Base-by-base conservation (phyloP, 2,113 vertebrate genomes). In the Corythoichthys intestinalis region DNA sequence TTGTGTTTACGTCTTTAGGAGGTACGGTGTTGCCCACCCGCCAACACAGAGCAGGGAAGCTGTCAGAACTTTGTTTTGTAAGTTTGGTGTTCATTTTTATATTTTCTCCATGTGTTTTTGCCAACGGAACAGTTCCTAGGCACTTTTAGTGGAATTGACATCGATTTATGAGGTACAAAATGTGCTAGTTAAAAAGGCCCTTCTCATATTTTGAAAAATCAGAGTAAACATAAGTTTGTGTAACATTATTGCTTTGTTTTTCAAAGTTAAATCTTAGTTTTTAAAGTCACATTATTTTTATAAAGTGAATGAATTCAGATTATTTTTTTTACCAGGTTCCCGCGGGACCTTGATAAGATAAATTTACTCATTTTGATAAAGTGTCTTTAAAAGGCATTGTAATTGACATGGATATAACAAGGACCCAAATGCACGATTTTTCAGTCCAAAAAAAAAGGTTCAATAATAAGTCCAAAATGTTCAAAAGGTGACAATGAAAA, bases 1-100 rank as follows among this genome's bases (percentile, higher is more conserved):
- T 71, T 54, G 72, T 87, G 81, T 90, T 87, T 82, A 81, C 74
- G 59, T 70, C 76, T 66, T 73, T 77, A 12, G 48, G 66, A 80
- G 71, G 77, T 70, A 76, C 50, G 8, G 52, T 48, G 35, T 34
- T 7, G 67, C 75, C 49, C 34, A 76, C 75, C 83, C 57, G 50
- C 37, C 65, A 7, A 35, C 35, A n/a, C 44, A 4, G 44, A 6
- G 62, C 10, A 13, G 12, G 13, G 56, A 58, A 13, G 9, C 2
- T 8, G 2, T 44, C 39, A n/a, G 1, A 63, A 63, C 61, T 4
- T 44, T 44, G 9, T 44, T 20, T 62, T 4, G 20, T 7, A 11
- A 47, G 41, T 5, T 14, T 47, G 10, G 38, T 11, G 37, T 38
- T 17, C 0, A 4, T 4, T 12, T 46, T 46, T 61, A 11, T 62